phyloP scores from a whole-genome alignment of 2,888 invertebrate genomes.

The Copidosoma aretas region DNA sequence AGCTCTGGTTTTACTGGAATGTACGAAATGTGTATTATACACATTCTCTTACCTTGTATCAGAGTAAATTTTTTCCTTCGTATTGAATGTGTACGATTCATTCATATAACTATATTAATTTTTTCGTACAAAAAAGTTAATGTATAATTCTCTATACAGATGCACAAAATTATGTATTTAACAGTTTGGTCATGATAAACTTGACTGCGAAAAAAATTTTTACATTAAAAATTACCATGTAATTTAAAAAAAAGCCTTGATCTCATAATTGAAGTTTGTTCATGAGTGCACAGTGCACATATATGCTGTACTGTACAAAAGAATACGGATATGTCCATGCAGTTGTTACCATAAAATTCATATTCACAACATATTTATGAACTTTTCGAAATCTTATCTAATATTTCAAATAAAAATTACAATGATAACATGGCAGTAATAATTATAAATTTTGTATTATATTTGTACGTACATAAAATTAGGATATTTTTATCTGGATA shows the following conservation, averaged over 20 bases:
- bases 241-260: conserved; percentile 36
- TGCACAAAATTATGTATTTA: conserved; percentile 26
- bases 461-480: conserved; percentile 48
- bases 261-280: no score
- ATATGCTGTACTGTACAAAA: conserved; percentile 44
- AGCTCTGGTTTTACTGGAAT: conserved; percentile 57
- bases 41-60: conserved; percentile 27
- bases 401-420: conserved; percentile 55
- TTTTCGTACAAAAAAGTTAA: conserved; percentile 26
- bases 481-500: conserved; percentile 52
- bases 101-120: conserved; percentile 29
- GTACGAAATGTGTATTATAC: conserved; percentile 45
- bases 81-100: conserved; percentile 15
- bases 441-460: conserved; percentile 34
- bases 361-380: conserved; percentile 49
- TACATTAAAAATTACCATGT: conserved; percentile 21
- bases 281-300: no score
- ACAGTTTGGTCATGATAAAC: conserved; percentile 36
- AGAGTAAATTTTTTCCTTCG: conserved; percentile 19
- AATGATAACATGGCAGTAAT: conserved; percentile 49
- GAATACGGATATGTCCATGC: conserved; percentile 44
- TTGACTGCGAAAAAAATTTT: conserved; percentile 14
- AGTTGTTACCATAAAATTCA: conserved; percentile 41
- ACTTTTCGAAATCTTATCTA: conserved; percentile 33
- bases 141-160: conserved; percentile 27